Percentiles rank a stretch among this genome's conserved stretches.
These are phyloP conservation scores for Criorhina ranunculi DNA, from an alignment of 2,888 invertebrate species.

Conservation along the genomic window DNA sequence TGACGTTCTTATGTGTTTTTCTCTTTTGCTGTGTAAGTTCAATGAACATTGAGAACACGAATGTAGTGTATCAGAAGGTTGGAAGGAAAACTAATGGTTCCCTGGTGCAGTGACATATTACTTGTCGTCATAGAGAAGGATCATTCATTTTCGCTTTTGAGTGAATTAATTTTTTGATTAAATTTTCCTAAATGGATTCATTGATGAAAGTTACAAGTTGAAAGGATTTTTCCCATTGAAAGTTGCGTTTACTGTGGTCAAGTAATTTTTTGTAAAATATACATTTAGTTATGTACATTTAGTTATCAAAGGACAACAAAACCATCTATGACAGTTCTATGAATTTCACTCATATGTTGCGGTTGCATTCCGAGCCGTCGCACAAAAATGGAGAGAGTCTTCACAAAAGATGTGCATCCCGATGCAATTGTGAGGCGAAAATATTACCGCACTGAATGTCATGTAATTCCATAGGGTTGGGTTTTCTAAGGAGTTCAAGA, in stretches of 20 bases:
- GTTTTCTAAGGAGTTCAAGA: too few species aligned
- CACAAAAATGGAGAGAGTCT: too few species aligned
- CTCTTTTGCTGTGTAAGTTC: constrained; percentile 53
- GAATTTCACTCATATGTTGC: too few species aligned
- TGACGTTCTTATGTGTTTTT: constrained; percentile 9
- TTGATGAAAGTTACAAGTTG: neutral
- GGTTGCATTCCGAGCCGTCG: too few species aligned
- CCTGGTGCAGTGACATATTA: constrained; percentile 35
- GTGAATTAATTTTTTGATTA: constrained; percentile 70
- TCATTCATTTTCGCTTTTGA: constrained; percentile 54
- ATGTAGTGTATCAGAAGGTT: constrained; percentile 57
- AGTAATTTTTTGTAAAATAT: too few species aligned
- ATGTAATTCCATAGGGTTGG: too few species aligned
- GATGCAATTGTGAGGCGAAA: too few species aligned
- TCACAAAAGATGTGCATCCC: too few species aligned
- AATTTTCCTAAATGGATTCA: constrained; percentile 32
- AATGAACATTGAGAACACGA: constrained; percentile 71
- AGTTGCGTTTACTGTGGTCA: neutral
- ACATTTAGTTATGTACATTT: too few species aligned
- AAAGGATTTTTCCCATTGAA: constrained; percentile 8
- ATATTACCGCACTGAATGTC: too few species aligned
- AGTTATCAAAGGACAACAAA: too few species aligned
- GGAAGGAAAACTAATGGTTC: constrained; percentile 62
- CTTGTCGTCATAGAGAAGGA: constrained; percentile 60
- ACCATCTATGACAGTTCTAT: too few species aligned